Evolutionary conservation across 1,140 invertebrate species (phyloP).

Genomic region (Drosophila ambigua): DNA sequence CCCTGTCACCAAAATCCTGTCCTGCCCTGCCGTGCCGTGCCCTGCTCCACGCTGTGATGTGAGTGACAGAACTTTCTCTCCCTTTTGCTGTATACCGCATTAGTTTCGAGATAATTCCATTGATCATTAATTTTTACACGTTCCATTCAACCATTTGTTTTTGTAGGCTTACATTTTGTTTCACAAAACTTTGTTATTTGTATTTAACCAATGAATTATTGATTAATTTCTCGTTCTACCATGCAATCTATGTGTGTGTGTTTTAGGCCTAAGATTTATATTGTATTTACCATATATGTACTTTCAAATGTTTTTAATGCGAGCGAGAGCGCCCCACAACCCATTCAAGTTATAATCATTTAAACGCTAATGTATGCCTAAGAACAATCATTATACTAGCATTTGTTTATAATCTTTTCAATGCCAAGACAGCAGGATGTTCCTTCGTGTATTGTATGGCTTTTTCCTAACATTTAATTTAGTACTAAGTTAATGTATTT

Average conservation of each 20-base stretch:
- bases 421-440: too few relatives aligned
- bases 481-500: constrained; percentile 8
- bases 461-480: constrained; percentile 1
- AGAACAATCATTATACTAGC: constrained; percentile 10
- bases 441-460: too few relatives aligned
- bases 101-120: constrained; percentile 49
- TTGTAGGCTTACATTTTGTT: constrained; percentile 45
- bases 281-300: constrained; percentile 19
- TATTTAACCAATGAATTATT: constrained; percentile 36
- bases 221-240: constrained; percentile 37
- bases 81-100: constrained; percentile 30
- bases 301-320: constrained; percentile 4
- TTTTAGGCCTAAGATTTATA: constrained; percentile 53
- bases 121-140: constrained; percentile 21
- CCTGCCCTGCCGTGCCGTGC: background rate
- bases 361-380: constrained; percentile 25
- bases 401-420: background rate
- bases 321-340: constrained; percentile 1
- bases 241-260: constrained; percentile 26
- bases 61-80: constrained; percentile 58
- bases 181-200: constrained; percentile 65
- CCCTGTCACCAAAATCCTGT: too few relatives aligned
- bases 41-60: constrained; percentile 58
- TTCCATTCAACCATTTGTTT: constrained; percentile 25
- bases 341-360: constrained; percentile 35